These are phyloP conservation scores for Dicyrtomina minuta DNA, from an alignment of 2,888 invertebrate genomes.

Conservation along the genomic window DNA sequence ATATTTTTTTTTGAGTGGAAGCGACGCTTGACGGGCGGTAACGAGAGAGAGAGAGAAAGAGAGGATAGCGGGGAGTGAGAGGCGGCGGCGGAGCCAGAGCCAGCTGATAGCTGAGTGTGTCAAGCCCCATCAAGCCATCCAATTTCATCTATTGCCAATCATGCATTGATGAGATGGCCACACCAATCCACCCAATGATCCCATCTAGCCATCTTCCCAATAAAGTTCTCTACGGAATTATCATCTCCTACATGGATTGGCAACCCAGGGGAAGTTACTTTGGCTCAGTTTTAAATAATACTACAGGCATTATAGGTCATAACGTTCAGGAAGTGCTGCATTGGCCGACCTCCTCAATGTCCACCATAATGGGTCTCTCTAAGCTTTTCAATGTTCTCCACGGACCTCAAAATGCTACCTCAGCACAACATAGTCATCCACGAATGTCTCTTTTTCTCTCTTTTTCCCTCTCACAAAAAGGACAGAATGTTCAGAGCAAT, in stretches of 20 bases:
- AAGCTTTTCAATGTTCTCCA: slow-evolving; percentile 54
- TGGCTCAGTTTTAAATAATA: slow-evolving; percentile 54
- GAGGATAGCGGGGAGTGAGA: too few relatives aligned
- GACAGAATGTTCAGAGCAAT: background rate
- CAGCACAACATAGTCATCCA: slow-evolving; percentile 49
- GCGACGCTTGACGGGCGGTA: too few relatives aligned
- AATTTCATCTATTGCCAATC: slow-evolving; percentile 54
- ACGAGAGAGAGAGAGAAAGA: too few relatives aligned
- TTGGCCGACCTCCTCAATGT: slow-evolving; percentile 53
- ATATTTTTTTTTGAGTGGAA: too few relatives aligned
- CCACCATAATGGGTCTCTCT: slow-evolving; percentile 52
- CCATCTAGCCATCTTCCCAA: slow-evolving; percentile 40
- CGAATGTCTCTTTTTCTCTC: slow-evolving; percentile 7
- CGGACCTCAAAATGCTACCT: slow-evolving; percentile 52
- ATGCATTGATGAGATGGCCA: slow-evolving; percentile 54
- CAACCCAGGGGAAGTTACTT: slow-evolving; percentile 28
- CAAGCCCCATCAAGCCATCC: slow-evolving; percentile 46
- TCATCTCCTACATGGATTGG: slow-evolving; percentile 32
- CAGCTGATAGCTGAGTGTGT: slow-evolving; percentile 18
- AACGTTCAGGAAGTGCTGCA: slow-evolving; percentile 54
- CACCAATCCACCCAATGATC: slow-evolving; percentile 53
- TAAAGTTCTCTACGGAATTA: slow-evolving; percentile 41
- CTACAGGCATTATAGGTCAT: slow-evolving; percentile 54
- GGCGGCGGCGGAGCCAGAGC: too few relatives aligned
- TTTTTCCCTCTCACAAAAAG: background rate